phyloP scores from a whole-genome alignment of 2,113 vertebrate species.

The Psephotus haematonotus region DNA sequence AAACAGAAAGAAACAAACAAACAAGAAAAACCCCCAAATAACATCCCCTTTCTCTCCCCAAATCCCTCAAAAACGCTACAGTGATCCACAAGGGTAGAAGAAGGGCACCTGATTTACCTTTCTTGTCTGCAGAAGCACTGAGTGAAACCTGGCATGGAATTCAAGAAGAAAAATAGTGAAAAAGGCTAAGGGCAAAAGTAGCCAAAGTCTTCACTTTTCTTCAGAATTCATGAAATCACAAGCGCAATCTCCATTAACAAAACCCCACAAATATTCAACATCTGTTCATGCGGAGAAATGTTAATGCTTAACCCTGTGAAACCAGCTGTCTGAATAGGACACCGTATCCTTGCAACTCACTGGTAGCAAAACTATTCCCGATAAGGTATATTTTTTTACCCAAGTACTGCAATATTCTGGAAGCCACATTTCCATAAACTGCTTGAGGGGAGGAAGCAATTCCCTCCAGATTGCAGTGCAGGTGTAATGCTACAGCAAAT shows the following conservation, averaged over 20 bases:
- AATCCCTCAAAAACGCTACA: background rate
- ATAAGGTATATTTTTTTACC: background rate
- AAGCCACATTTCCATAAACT: slow-evolving; percentile 8
- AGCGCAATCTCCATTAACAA: background rate
- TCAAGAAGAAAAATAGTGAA: background rate
- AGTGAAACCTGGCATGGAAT: background rate
- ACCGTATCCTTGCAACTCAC: background rate
- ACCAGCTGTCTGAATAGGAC: background rate
- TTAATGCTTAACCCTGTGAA: background rate
- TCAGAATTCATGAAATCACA: background rate
- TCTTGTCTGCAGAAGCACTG: background rate
- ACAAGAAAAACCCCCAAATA: too few relatives aligned
- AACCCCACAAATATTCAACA: background rate
- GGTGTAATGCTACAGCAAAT: background rate
- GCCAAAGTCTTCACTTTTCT: background rate
- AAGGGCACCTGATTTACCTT: background rate
- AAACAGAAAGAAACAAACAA: background rate
- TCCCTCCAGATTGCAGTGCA: background rate
- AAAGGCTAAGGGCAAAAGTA: background rate
- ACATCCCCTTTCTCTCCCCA: background rate
- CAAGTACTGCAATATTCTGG: background rate
- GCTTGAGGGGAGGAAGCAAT: background rate
- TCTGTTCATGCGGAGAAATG: background rate
- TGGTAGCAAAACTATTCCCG: background rate
- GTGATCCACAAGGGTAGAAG: background rate